Conservation (phyloP, 1,140 invertebrate species). For the Sitophilus oryzae region DNA sequence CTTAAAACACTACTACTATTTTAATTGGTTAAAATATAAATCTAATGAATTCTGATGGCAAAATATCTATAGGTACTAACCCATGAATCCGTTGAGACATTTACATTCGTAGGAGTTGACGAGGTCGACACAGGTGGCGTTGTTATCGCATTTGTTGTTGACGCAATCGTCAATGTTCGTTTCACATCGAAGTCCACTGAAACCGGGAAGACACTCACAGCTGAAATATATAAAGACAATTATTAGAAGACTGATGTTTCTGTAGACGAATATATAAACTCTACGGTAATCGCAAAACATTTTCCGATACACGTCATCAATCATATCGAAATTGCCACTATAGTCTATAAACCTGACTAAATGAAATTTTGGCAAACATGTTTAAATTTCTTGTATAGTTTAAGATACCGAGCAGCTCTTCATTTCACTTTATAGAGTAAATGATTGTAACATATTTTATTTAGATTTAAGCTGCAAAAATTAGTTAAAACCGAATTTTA, state of each 20-base stretch:
- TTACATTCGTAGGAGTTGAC: slow-evolving; percentile 79
- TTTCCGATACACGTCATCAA: too few species aligned
- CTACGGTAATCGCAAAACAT: too few species aligned
- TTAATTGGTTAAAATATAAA: neutral
- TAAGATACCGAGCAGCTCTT: too few species aligned
- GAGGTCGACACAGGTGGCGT: slow-evolving; percentile 81
- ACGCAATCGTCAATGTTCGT: slow-evolving; percentile 86
- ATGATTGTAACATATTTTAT: too few species aligned
- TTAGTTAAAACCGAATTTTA: too few species aligned
- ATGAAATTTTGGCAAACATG: too few species aligned
- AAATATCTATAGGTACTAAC: slow-evolving; percentile 43
- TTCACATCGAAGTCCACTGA: slow-evolving; percentile 87
- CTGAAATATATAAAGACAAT: slow-evolving; percentile 46
- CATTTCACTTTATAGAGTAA: too few species aligned
- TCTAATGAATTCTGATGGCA: slow-evolving; percentile 2
- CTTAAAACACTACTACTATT: neutral
- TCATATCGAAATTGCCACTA: too few species aligned
- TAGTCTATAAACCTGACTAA: too few species aligned
- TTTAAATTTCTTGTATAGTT: too few species aligned
- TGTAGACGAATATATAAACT: too few species aligned
- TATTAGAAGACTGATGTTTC: neutral
- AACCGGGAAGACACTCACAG: slow-evolving; percentile 80
- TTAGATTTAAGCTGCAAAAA: too few species aligned
- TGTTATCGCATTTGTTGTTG: slow-evolving; percentile 79
- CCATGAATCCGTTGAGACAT: slow-evolving; percentile 77